A percentile compares a stretch with the other conserved stretches of the same genome.
These are phyloP conservation scores for Hirudinaria manillensis DNA, from an alignment of 2,888 invertebrate species.

Conservation along the genomic window DNA sequence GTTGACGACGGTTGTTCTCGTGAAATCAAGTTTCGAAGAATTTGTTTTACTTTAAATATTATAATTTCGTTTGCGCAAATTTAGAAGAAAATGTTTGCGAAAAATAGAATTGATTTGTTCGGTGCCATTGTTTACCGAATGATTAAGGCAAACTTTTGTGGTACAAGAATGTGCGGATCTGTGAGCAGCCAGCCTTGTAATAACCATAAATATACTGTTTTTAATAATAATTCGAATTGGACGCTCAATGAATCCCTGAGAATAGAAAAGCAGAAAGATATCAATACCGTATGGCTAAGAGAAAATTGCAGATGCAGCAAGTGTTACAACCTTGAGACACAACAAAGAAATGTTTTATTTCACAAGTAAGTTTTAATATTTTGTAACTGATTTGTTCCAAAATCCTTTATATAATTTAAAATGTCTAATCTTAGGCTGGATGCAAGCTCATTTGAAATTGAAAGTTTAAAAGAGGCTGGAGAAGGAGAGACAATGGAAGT, in stretches of 20 bases:
- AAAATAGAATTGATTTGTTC: too few species aligned
- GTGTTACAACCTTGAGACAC: constrained; percentile 62
- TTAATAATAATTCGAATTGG: too few species aligned
- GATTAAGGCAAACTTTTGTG: too few species aligned
- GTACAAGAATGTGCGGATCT: too few species aligned
- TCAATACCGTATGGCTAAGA: constrained; percentile 57
- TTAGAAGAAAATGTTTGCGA: too few species aligned
- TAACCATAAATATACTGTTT: too few species aligned
- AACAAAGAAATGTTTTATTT: constrained; percentile 61
- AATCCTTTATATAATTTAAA: neutral
- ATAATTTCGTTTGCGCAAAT: too few species aligned
- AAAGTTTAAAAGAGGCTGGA: constrained; percentile 41
- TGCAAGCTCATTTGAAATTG: constrained; percentile 4
- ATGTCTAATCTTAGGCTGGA: neutral
- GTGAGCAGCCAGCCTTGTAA: too few species aligned
- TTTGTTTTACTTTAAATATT: too few species aligned
- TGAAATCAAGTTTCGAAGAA: too few species aligned
- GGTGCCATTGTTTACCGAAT: too few species aligned
- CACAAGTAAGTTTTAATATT: constrained; percentile 27
- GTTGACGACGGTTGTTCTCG: too few species aligned
- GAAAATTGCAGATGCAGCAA: constrained; percentile 63
- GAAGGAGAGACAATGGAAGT: constrained; percentile 54
- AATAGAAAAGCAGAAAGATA: neutral
- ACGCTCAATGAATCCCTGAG: constrained; percentile 6
- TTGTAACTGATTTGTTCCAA: neutral